Evolutionary conservation across 2,888 invertebrate genomes (phyloP).

Genomic region (Aromia moschata): DNA sequence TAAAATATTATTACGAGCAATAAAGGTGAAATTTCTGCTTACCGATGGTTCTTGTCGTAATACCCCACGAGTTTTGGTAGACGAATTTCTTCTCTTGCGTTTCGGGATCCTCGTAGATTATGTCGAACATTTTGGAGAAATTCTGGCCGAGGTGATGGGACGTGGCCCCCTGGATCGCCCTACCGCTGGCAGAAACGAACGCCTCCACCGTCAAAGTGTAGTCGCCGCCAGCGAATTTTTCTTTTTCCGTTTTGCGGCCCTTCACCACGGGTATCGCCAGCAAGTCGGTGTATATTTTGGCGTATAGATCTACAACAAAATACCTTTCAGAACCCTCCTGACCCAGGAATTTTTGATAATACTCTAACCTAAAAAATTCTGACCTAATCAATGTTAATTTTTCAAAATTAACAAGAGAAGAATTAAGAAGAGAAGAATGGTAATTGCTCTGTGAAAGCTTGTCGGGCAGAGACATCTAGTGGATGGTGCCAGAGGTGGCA

Average conservation of each 20-base stretch:
- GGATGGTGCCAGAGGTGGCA: too few relatives aligned
- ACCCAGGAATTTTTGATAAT: too few relatives aligned
- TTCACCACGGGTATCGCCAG: constrained; percentile 95
- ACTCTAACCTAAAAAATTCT: too few relatives aligned
- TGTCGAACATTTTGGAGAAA: constrained; percentile 99
- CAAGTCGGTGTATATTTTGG: constrained; percentile 87
- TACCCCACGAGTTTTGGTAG: constrained; percentile 98
- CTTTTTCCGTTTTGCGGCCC: constrained; percentile 97
- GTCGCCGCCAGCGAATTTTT: constrained; percentile 98
- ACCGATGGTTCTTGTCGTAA: constrained; percentile 97
- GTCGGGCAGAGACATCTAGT: too few relatives aligned
- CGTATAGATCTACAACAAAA: constrained; percentile 81
- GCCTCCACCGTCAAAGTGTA: constrained; percentile 98
- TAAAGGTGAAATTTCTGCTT: too few relatives aligned
- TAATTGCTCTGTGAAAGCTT: too few relatives aligned
- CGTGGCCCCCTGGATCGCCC: constrained; percentile 96
- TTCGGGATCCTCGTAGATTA: constrained; percentile 92
- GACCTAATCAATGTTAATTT: too few relatives aligned
- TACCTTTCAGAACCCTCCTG: too few relatives aligned
- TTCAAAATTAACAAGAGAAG: too few relatives aligned
- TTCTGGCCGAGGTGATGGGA: constrained; percentile 99
- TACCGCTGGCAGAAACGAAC: constrained; percentile 91
- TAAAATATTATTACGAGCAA: too few relatives aligned
- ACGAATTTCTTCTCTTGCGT: constrained; percentile 88
- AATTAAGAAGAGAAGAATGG: too few relatives aligned